A percentile compares a stretch with the other conserved stretches of the same genome.
Conservation (phyloP, 1,140 invertebrate genomes). For the Asbolus verrucosus region DNA sequence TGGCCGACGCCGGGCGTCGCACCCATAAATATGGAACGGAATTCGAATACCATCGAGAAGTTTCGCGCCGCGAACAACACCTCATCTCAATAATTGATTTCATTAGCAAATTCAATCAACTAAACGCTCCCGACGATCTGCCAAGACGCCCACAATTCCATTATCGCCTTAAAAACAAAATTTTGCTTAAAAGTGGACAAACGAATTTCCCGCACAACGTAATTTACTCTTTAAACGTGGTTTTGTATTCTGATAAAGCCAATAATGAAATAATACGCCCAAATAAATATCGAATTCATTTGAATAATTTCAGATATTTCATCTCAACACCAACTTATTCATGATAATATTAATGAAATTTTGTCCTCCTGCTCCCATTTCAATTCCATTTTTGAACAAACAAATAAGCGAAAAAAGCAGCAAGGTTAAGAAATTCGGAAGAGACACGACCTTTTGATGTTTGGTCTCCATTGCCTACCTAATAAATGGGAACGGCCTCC, state of each 20-base stretch:
- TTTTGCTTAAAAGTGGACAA: slow-evolving; percentile 16
- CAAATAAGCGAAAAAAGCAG: background rate
- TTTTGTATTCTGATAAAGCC: background rate
- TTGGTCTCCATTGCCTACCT: background rate
- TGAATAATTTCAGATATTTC: background rate
- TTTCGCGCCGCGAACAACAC: slow-evolving; percentile 33
- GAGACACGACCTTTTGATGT: slow-evolving; percentile 8
- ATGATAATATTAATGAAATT: slow-evolving; percentile 5
- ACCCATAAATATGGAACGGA: slow-evolving; percentile 38
- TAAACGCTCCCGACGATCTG: slow-evolving; percentile 20
- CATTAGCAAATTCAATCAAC: slow-evolving; percentile 43
- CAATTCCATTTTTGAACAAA: slow-evolving; percentile 1
- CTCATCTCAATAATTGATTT: slow-evolving; percentile 39
- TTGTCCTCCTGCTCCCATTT: background rate
- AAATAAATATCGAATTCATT: no score
- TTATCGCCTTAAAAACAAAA: slow-evolving; percentile 2
- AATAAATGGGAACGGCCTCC: background rate
- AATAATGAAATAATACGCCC: background rate
- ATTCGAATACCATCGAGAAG: slow-evolving; percentile 36
- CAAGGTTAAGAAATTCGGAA: background rate
- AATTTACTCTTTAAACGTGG: slow-evolving; percentile 9
- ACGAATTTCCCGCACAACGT: background rate
- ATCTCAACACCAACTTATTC: background rate
- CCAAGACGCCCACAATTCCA: slow-evolving; percentile 29
- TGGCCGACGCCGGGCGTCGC: slow-evolving; percentile 22